A percentile compares a stretch with the other conserved stretches of the same genome.
Conservation (phyloP, 2,888 invertebrate genomes). For the Thereva unica region DNA sequence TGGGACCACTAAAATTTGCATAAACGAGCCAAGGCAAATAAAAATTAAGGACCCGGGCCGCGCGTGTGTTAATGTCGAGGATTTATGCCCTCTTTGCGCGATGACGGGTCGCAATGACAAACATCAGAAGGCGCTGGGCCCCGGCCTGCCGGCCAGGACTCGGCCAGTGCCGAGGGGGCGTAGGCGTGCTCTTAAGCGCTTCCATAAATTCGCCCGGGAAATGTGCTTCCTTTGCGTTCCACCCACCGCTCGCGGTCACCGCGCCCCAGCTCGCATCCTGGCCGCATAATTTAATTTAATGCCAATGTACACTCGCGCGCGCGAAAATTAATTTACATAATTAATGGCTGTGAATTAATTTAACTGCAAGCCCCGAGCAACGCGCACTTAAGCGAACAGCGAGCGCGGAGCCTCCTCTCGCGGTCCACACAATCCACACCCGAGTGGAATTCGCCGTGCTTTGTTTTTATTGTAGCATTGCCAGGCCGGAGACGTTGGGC, state of each 20-base stretch:
- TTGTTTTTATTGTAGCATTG: too few relatives aligned
- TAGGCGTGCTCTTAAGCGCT: constrained; percentile 30
- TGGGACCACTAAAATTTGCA: not conserved
- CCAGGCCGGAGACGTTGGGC: not conserved
- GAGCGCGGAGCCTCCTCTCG: not conserved
- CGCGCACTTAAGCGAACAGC: constrained; percentile 14
- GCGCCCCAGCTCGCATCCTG: not conserved
- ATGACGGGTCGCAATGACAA: constrained; percentile 30
- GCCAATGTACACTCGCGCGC: constrained; percentile 38
- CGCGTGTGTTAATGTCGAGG: not conserved
- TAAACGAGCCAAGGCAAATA: not conserved
- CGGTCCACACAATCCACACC: too few relatives aligned
- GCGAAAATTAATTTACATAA: constrained; percentile 42
- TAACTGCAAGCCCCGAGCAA: constrained; percentile 31
- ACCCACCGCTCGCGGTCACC: constrained; percentile 3
- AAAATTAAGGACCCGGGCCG: not conserved
- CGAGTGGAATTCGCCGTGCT: too few relatives aligned
- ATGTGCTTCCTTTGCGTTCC: constrained; percentile 3
- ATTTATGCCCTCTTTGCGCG: not conserved
- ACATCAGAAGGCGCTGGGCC: constrained; percentile 4
- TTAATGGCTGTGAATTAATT: constrained; percentile 42
- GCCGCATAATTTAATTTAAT: constrained; percentile 35
- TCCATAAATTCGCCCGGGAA: constrained; percentile 29
- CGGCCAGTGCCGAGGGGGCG: not conserved
- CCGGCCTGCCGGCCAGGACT: not conserved